phyloP scores from a whole-genome alignment of 30 jellyfish, hydroid and myxozoan species.

The Cassiopea xamachana region DNA sequence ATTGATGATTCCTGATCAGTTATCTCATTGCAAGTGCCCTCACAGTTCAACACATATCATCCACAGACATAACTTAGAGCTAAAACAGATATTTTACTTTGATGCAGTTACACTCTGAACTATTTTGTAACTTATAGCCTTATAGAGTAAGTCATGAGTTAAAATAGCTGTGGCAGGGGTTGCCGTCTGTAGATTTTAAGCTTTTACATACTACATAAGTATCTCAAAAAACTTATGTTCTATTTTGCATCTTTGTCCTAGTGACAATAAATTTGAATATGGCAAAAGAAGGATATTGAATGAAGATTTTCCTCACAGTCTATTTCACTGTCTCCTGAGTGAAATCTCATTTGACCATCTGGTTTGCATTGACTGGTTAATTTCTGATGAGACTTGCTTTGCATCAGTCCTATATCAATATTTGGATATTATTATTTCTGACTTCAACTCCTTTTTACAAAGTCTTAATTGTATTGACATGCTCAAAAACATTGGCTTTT shows the following conservation, averaged over 20 bases:
- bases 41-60: too few species aligned
- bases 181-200: too few species aligned
- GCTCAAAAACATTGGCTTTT: not conserved
- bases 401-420: slow-evolving; percentile 4
- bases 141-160: too few species aligned
- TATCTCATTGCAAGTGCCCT: too few species aligned
- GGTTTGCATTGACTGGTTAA: slow-evolving; percentile 76
- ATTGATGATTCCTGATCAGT: too few species aligned
- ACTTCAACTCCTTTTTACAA: slow-evolving; percentile 24
- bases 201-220: too few species aligned
- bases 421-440: slow-evolving; percentile 37
- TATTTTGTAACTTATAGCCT: too few species aligned
- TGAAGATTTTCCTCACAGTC: slow-evolving; percentile 25
- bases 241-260: not conserved
- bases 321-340: slow-evolving; percentile 30
- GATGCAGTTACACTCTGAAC: too few species aligned
- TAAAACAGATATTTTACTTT: too few species aligned
- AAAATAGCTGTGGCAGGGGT: too few species aligned
- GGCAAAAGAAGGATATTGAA: not conserved
- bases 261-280: not conserved
- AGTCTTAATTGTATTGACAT: not conserved
- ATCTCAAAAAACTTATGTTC: not conserved
- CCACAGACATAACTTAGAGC: too few species aligned
- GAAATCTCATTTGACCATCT: slow-evolving; percentile 56
- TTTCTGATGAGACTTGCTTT: slow-evolving; percentile 68